Evolutionary conservation across 2,888 invertebrate genomes (phyloP).

Genomic region (Diarsia mendica): DNA sequence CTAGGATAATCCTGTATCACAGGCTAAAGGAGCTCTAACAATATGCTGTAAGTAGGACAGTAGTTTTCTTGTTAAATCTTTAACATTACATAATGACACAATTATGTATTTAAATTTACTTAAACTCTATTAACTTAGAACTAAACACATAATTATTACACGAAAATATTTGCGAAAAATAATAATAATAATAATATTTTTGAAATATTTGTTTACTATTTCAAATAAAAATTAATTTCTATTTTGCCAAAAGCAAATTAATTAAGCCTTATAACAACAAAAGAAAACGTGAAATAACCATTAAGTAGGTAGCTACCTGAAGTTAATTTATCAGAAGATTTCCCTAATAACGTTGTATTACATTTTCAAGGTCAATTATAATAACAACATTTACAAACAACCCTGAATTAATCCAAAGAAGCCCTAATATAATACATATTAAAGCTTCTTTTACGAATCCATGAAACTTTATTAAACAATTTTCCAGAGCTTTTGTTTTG

Average conservation of each 20-base stretch:
- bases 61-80: too few relatives aligned
- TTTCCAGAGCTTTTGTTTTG: conserved; percentile 15
- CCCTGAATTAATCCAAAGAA: conserved; percentile 30
- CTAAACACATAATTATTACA: too few relatives aligned
- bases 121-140: too few relatives aligned
- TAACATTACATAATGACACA: too few relatives aligned
- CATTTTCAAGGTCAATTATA: conserved; percentile 26
- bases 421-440: conserved; percentile 5
- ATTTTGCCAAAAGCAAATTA: background rate
- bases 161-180: too few relatives aligned
- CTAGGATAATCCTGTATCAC: too few relatives aligned
- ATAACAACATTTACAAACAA: conserved; percentile 30
- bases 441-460: background rate
- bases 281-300: conserved; percentile 19
- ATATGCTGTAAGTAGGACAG: too few relatives aligned
- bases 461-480: background rate
- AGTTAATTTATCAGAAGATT: conserved; percentile 11
- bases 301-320: conserved; percentile 6
- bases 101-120: too few relatives aligned
- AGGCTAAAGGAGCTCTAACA: too few relatives aligned
- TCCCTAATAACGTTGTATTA: conserved; percentile 18
- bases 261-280: conserved; percentile 32
- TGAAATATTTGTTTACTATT: too few relatives aligned
- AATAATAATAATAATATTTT: too few relatives aligned
- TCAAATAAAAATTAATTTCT: background rate